Evolutionary conservation across 2,113 vertebrate genomes (phyloP).

Genomic region (Gobiocypris rarus): DNA sequence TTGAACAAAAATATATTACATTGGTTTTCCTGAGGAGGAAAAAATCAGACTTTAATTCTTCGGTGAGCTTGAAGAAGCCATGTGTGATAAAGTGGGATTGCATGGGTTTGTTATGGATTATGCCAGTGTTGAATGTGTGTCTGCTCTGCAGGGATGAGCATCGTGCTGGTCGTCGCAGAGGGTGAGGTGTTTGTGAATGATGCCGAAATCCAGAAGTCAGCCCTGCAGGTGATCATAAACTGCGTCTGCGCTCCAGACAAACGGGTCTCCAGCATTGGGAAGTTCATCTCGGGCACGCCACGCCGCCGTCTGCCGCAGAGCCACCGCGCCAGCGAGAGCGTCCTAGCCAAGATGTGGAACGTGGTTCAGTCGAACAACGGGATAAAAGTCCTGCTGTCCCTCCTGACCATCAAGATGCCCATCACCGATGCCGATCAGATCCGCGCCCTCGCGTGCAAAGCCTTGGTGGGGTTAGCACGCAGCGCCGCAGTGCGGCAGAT

Average conservation of each 20-base stretch:
- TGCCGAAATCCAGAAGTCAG: constrained; percentile 98
- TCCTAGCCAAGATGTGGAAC: constrained; percentile 97
- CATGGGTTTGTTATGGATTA: no score
- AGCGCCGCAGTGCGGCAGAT: constrained; percentile 94
- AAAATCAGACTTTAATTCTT: no score
- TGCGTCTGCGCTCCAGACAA: constrained; percentile 97
- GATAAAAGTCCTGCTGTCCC: constrained; percentile 95
- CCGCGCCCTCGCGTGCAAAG: constrained; percentile 92
- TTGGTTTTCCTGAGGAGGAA: no score
- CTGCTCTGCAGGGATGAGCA: constrained; percentile 87
- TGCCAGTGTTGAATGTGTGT: no score
- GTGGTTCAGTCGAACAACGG: constrained; percentile 98
- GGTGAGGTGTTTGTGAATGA: constrained; percentile 98
- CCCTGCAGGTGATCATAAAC: constrained; percentile 97
- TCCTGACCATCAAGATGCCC: constrained; percentile 96
- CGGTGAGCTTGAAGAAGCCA: no score
- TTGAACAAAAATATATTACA: no score
- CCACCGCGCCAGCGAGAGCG: constrained; percentile 88
- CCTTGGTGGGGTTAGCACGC: constrained; percentile 91
- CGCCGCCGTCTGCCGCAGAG: constrained; percentile 89
- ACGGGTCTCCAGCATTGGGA: constrained; percentile 94
- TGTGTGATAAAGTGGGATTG: no score
- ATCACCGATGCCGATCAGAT: constrained; percentile 99
- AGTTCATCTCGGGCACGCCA: constrained; percentile 93
- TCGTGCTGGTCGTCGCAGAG: constrained; percentile 95